A percentile compares a stretch with the other conserved stretches of the same genome.
Conservation (phyloP, 1,140 invertebrate genomes). For the Lasioglossum albipes region DNA sequence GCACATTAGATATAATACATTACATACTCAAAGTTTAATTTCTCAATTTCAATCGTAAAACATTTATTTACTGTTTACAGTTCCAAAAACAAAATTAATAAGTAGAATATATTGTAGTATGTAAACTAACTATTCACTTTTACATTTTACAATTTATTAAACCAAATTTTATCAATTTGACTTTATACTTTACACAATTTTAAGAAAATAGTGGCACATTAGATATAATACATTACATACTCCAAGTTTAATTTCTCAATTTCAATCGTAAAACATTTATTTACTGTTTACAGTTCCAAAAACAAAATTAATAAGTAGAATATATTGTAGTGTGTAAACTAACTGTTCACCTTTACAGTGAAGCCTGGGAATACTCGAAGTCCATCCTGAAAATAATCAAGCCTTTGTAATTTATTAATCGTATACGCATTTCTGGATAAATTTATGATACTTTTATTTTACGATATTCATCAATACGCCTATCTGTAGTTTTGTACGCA, state of each 20-base stretch:
- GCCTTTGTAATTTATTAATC: conserved; percentile 63
- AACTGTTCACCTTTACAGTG: conserved; percentile 67
- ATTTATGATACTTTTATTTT: conserved; percentile 53
- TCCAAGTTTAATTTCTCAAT: neutral
- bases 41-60: neutral
- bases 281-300: too few relatives aligned
- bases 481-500: conserved; percentile 60
- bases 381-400: conserved; percentile 75
- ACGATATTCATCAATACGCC: conserved; percentile 46
- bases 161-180: neutral
- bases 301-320: neutral
- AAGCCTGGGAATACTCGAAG: conserved; percentile 76
- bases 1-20: neutral
- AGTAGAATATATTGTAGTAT: too few relatives aligned
- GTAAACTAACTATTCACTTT: too few relatives aligned
- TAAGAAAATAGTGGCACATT: neutral
- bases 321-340: conserved; percentile 16
- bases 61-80: neutral
- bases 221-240: too few relatives aligned
- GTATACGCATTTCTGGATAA: conserved; percentile 49
- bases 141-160: conserved; percentile 26
- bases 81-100: neutral
- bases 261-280: neutral
- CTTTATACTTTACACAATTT: neutral
- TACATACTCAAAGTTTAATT: too few relatives aligned